These are phyloP conservation scores for Merodon equestris DNA, from an alignment of 2,888 invertebrate species.

Conservation along the genomic window DNA sequence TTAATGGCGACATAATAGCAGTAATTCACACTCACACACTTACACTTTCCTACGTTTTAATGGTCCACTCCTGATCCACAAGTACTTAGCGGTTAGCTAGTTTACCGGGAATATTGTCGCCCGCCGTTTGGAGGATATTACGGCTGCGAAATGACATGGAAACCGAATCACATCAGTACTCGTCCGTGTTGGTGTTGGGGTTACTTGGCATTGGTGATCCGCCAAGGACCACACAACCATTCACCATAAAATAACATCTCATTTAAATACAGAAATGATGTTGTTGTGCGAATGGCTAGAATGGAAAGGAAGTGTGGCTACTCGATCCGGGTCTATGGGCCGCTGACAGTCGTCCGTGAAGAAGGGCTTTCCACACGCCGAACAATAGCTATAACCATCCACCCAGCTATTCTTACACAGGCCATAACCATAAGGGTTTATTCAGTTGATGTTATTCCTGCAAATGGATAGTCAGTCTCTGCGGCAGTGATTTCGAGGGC, in stretches of 20 bases:
- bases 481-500: slow-evolving; percentile 65
- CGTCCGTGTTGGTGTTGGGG: neutral
- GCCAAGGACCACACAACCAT: slow-evolving; percentile 19
- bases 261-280: slow-evolving; percentile 64
- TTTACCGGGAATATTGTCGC: slow-evolving; percentile 16
- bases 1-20: slow-evolving; percentile 39
- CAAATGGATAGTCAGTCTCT: slow-evolving; percentile 64
- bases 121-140: slow-evolving; percentile 13
- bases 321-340: slow-evolving; percentile 62
- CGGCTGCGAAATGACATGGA: slow-evolving; percentile 42
- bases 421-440: slow-evolving; percentile 65
- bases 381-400: slow-evolving; percentile 58
- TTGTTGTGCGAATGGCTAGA: slow-evolving; percentile 24
- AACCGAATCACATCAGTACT: neutral
- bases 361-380: slow-evolving; percentile 39
- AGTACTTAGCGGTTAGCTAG: slow-evolving; percentile 47
- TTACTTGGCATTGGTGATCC: neutral
- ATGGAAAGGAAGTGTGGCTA: slow-evolving; percentile 9
- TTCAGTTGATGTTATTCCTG: slow-evolving; percentile 65
- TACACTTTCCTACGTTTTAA: slow-evolving; percentile 15
- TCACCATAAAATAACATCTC: slow-evolving; percentile 61
- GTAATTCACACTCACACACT: slow-evolving; percentile 1
- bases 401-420: slow-evolving; percentile 29
- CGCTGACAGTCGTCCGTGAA: slow-evolving; percentile 46
- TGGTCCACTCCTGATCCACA: slow-evolving; percentile 7